phyloP scores from a whole-genome alignment of 2,888 invertebrate genomes.

The Campaea margaritaria region DNA sequence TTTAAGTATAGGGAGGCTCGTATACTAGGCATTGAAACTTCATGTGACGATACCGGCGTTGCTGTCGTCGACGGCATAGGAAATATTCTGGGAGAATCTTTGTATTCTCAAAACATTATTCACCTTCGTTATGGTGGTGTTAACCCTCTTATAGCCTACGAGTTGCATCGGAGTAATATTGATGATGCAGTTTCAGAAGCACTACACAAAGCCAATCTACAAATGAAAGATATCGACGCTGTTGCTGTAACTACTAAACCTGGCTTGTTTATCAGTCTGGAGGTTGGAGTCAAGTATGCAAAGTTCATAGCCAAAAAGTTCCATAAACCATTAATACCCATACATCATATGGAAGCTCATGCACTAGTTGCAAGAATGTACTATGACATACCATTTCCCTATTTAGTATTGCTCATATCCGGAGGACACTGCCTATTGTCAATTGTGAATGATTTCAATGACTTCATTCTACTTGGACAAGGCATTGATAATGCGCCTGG shows the following conservation, averaged over 20 bases:
- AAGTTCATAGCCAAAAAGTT: conserved; percentile 88
- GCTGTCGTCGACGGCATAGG: conserved; percentile 92
- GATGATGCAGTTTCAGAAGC: conserved; percentile 89
- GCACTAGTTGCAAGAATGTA: conserved; percentile 94
- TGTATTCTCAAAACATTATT: conserved; percentile 91
- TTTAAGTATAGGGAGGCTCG: conserved; percentile 34
- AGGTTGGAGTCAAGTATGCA: conserved; percentile 93
- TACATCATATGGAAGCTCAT: conserved; percentile 99
- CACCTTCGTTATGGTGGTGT: conserved; percentile 94
- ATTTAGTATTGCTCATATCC: conserved; percentile 94
- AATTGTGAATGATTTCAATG: conserved; percentile 89
- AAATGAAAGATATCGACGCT: conserved; percentile 90
- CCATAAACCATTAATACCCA: conserved; percentile 94
- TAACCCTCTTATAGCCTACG: conserved; percentile 93
- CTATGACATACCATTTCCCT: conserved; percentile 91
- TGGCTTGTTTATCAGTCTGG: conserved; percentile 91
- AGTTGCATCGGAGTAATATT: conserved; percentile 92
- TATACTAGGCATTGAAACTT: conserved; percentile 97
- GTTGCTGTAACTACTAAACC: conserved; percentile 97
- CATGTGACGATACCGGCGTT: conserved; percentile 98
- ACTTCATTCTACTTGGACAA: conserved; percentile 92
- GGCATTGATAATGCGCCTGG: conserved; percentile 95
- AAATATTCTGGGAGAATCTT: conserved; percentile 90
- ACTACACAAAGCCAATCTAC: conserved; percentile 85
- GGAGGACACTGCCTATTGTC: conserved; percentile 96